Base-by-base conservation (phyloP, 2,888 invertebrate species). In the Limulus polyphemus region DNA sequence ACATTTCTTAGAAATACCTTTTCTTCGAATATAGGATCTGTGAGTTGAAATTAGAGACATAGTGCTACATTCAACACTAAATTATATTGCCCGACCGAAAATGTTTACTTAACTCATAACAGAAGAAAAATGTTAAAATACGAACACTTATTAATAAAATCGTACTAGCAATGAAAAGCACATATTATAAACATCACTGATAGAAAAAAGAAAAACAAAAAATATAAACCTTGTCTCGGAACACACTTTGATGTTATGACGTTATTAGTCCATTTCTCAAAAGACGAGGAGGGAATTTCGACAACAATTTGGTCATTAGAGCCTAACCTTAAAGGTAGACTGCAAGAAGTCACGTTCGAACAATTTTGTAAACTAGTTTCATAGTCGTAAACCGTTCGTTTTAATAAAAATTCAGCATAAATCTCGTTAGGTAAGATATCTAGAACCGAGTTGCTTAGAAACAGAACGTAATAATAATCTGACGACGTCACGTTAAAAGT, bases 381-480 rank as follows among this genome's bases (percentile, higher is more conserved):
- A 1, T 84, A 80, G 72, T 88, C 82, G 74, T 87, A 88, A 10
- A 83, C 78, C 0, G 83, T 83, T 77, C 86, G 86, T 72, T 85
- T 81, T 0, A 88, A 78, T 59, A 84, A 81, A 73, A 88, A 85
- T 57, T 81, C 80, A 0, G 86, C 84, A 17, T 83, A 78, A 48
- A 88, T 80, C 74, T 82, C 85, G 76, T 87, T 87, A 10, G 62
- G 66, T 12, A 67, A 55, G 14, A 72, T 80, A 78, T 73, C 86
- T 83, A 1, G 71, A 71, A 88, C 88, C 73, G 88, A 88, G 74
- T 88, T 87, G 10, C 87, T 87, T 74, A 84, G 86, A 77, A 88
- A 88, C 0, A 88, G 84, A 77, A 88, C 87, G 78, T 88, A 88
- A 72, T 88, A 88, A 75, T 87, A 88, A 10, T 87, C 88, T 70